Conservation (phyloP, 2,888 invertebrate genomes). For the Gisinianus flammeolus region DNA sequence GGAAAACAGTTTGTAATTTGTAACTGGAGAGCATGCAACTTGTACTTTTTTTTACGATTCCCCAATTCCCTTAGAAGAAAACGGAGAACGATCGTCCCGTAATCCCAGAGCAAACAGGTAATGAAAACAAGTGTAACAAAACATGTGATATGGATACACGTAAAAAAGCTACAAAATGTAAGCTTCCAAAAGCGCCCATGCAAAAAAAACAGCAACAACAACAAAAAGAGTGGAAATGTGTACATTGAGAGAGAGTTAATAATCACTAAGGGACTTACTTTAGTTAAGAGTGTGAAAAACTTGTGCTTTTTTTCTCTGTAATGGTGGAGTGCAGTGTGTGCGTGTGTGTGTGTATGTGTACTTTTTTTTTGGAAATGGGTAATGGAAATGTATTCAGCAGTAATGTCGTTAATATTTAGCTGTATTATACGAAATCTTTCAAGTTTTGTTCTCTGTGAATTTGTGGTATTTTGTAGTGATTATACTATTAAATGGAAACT, state of each 20-base stretch:
- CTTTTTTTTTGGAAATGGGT: background rate
- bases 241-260: background rate
- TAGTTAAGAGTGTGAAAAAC: background rate
- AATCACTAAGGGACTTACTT: background rate
- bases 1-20: no score
- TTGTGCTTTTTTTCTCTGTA: background rate
- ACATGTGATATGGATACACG: no score
- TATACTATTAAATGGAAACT: background rate
- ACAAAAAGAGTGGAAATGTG: background rate
- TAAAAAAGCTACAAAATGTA: no score
- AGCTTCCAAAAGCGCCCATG: no score
- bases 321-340: background rate
- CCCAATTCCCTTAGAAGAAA: no score
- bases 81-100: no score
- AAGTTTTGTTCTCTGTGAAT: background rate
- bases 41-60: no score
- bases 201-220: background rate
- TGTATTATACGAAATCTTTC: no score
- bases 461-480: background rate
- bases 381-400: background rate
- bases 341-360: background rate
- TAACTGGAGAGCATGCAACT: no score
- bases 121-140: no score
- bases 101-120: no score
- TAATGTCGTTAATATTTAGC: no score